Evolutionary conservation across 2,797 vertebrate species (phyloP), one percentile per base, ranked within the genome.

Genomic region (Synanceia verrucosa): DNA sequence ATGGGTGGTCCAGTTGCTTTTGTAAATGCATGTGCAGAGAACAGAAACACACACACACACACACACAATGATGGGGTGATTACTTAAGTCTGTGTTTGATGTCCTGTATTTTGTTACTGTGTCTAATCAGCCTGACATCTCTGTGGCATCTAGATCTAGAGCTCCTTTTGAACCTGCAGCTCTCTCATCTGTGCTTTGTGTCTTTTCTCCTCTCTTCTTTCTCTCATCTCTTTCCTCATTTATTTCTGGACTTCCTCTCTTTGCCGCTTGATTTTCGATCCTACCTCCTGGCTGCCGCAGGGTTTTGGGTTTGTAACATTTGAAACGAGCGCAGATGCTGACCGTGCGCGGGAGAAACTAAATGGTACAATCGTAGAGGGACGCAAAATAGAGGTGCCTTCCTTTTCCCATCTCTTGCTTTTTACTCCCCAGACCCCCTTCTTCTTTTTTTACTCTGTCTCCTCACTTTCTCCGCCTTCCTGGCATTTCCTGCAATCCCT

Each of bases 251-350:
- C 61, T 37, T 46, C 41, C 12, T 51, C 77, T 74, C 73, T 91
- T 86, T 93, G 92, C 94, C 26, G 1, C 57, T 76, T 60, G 63
- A 75, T 70, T 78, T 73, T 51, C 62, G 56, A 56, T 43, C 64
- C 68, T 63, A n/a, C 76, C 68, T 73, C 75, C 46, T 24, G 65
- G 68, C 65, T 73, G 63, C 77, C 60, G 64, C 93, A 97, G 96
- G 96, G 96, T 89, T 98, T 98, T 94, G 97, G 97, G 92, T 98
- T 98, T 95, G 97, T 98, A 95, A 98, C 97, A 94, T 98, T 98
- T 93, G 97, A 98, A 95, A 97, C 96, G 86, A 98, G 97, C 93
- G 95, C 94, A 93, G 97, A 98, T 86, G 97, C 97, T 76, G 97
- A 98, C 93, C 96, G 95, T 88, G 97, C 97, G 81, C 96, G 97